Percentiles rank a stretch among this genome's conserved stretches.
Conservation (phyloP, 2,888 invertebrate species). For the Tenthredo mesomela region DNA sequence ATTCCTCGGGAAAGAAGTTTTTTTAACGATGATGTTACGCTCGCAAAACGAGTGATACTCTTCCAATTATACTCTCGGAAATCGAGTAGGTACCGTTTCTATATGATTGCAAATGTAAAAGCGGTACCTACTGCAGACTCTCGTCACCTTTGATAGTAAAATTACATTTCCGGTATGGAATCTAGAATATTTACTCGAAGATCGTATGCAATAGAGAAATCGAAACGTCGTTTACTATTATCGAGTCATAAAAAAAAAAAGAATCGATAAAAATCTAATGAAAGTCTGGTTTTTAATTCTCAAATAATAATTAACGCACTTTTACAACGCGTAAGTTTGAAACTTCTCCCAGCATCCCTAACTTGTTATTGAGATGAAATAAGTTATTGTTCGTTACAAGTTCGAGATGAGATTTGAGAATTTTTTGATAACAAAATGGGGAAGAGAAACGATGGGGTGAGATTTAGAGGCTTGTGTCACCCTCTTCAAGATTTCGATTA, state of each 20-base stretch:
- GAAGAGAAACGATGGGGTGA: conserved; percentile 13
- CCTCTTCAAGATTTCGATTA: conserved; percentile 42
- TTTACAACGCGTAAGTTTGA: background rate
- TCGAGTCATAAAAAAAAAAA: background rate
- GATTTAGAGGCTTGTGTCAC: conserved; percentile 28
- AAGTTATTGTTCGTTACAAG: conserved; percentile 19
- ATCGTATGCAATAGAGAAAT: background rate
- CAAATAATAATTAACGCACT: background rate
- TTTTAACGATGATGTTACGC: background rate
- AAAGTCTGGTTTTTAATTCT: background rate
- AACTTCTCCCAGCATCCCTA: background rate
- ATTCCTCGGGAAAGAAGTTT: background rate
- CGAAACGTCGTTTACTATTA: background rate
- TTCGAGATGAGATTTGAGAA: background rate
- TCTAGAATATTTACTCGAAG: background rate
- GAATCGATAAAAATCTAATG: background rate
- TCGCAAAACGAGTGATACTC: background rate
- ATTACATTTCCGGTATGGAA: background rate
- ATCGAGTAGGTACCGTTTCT: background rate
- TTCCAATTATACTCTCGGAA: background rate
- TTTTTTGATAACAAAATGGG: background rate
- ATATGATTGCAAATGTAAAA: background rate
- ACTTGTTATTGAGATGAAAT: conserved; percentile 15
- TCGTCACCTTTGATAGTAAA: background rate
- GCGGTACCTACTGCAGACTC: background rate